Base-by-base conservation (phyloP, 2,797 vertebrate species). In the Phrynocephalus guinanensis region DNA sequence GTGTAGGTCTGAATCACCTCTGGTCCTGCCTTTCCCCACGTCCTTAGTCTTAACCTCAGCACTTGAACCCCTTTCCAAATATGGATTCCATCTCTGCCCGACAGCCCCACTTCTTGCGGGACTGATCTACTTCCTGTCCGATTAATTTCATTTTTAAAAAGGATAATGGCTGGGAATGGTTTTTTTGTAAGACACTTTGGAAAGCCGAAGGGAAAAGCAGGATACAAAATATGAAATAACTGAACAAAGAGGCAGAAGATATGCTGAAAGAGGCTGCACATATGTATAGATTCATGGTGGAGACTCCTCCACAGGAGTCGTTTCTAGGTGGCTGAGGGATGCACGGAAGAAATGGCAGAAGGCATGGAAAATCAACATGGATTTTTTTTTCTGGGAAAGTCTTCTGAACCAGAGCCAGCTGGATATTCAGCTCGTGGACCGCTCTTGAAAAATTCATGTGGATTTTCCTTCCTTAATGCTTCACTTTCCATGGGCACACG, bases 311-410 rank as follows among this genome's bases (percentile, higher is more conserved):
- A 66, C 56, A 76, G 56, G 72, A 38, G 28, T 3, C 8, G 33
- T 66, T 76, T 10, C n/a, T 24, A 66, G 33, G 76, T 84, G 18
- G 71, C 38, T 75, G 63, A 75, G 16, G 72, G 11, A 85, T 60
- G 28, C 50, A 48, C 38, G 56, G 11, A 33, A 33, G 72, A 76
- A 76, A 76, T 76, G 83, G 83, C 56, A 77, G 24, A 10, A 48
- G 28, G 79, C 30, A 73, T 81, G 85, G 79, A 86, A 81, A 86
- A 68, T 50, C 70, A 52, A 30, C 70, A 82, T 81, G 56, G 56
- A n/a, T 86, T 86, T 81, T 86, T 56, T 86, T 81, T 86, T 56
- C 78, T 81, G 78, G 70, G 68, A 81, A 86, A 81, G 68, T 66
- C 33, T 75, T n/a, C 5, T 6, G 52, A 50, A 38, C 56, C n/a